These are phyloP conservation scores for Dendrolimus punctatus DNA, from an alignment of 1,140 invertebrate genomes.

Conservation along the genomic window DNA sequence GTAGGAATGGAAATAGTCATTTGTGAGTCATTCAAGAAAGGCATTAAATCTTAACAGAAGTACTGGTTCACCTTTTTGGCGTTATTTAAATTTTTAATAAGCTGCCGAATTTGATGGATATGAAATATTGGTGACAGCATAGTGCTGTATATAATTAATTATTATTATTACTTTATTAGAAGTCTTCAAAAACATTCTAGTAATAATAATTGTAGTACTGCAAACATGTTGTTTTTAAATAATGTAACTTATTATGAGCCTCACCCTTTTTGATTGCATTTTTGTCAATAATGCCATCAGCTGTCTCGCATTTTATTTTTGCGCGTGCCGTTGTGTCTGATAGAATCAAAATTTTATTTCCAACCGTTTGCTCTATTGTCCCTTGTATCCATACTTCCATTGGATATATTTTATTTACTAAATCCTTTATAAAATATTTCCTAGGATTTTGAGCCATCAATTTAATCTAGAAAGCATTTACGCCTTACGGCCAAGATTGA, in stretches of 20 bases:
- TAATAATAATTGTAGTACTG: too few species aligned
- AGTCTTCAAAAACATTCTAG: too few species aligned
- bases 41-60: too few species aligned
- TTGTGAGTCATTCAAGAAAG: too few species aligned
- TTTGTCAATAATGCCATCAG: slow-evolving; percentile 45
- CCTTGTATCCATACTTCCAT: slow-evolving; percentile 59
- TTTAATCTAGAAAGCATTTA: not conserved
- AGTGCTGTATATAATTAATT: too few species aligned
- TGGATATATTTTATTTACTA: slow-evolving; percentile 38
- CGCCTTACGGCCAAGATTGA: not conserved
- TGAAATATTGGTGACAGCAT: too few species aligned
- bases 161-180: too few species aligned
- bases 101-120: too few species aligned
- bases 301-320: slow-evolving; percentile 54
- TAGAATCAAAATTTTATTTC: slow-evolving; percentile 51
- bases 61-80: too few species aligned
- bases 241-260: not conserved
- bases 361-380: slow-evolving; percentile 49
- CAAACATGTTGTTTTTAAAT: too few species aligned
- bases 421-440: slow-evolving; percentile 50
- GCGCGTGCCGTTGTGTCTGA: slow-evolving; percentile 41
- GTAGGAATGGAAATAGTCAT: too few species aligned
- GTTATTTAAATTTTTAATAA: too few species aligned
- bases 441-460: slow-evolving; percentile 32
- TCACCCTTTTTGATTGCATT: slow-evolving; percentile 37